Evolutionary conservation across 2,113 vertebrate species (phyloP), one percentile per base, ranked within the genome.

Genomic region (Oncorhynchus clarkii): DNA sequence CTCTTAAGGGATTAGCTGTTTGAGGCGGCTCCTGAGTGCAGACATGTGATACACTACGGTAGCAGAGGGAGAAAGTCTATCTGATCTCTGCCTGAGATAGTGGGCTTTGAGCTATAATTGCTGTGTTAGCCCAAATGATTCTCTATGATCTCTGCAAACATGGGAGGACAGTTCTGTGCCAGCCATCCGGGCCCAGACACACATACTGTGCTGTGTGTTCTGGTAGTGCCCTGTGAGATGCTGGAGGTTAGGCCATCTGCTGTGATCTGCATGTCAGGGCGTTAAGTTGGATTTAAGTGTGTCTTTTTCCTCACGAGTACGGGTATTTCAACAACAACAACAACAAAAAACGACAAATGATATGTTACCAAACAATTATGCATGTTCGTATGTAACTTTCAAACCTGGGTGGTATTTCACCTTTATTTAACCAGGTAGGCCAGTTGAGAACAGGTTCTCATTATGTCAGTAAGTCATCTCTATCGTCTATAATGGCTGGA

Each of bases 1-100:
- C 79, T 95, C 92, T 93, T 93, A 85, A 88, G 93, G 92, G 88
- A 92, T 94, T 94, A 93, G 89, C 93, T 78, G 85, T 93, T 72
- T 78, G 95, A 83, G 89, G 84, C 84, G 91, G 88, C 87, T 88
- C 76, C 87, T 93, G 88, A 92, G 89, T 93, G 91, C 85, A 92
- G 83, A 86, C 78, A 84, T 86, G 84, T 45, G 60, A n/a, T 24
- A 16, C 39, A 45, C 8, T 45, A 45, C 3, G 60, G 12, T n/a
- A 11, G 76, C 77, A 81, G 83, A 80, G 73, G 80, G 87, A 83
- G 89, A 90, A 93, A 95, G 90, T 93, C 92, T 94, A 93, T 92
- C 91, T 89, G 86, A 92, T 94, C 88, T 81, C 84, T 45, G 86
- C 79, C 80, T 72, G 87, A 90, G 92, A 94, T 95, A 95, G 82